Conservation (phyloP, 2,888 invertebrate genomes). For the Ormyrus nitidulus region DNA sequence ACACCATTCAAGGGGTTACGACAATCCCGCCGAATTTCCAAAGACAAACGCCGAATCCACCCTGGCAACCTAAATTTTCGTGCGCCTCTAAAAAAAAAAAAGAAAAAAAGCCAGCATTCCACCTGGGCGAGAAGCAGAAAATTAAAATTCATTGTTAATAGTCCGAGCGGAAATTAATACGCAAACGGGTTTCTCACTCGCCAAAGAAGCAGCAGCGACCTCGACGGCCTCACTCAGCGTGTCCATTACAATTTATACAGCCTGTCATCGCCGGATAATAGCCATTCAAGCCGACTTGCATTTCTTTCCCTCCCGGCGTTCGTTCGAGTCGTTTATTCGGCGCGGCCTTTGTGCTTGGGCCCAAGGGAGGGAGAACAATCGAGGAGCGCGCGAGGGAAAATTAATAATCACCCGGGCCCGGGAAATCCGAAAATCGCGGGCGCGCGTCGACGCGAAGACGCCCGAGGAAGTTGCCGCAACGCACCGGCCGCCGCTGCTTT, state of each 20-base stretch:
- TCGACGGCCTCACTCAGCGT: background rate
- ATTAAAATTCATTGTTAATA: background rate
- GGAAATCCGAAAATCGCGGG: slow-evolving; percentile 20
- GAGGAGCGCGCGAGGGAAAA: slow-evolving; percentile 27
- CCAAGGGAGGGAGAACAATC: slow-evolving; percentile 11
- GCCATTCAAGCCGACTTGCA: slow-evolving; percentile 1
- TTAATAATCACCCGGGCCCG: slow-evolving; percentile 27
- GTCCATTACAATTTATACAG: slow-evolving; percentile 39
- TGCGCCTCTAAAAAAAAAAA: too few relatives aligned
- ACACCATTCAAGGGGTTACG: too few relatives aligned
- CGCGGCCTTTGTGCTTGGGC: slow-evolving; percentile 27
- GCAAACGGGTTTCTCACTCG: background rate
- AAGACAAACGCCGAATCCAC: too few relatives aligned
- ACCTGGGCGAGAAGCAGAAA: too few relatives aligned
- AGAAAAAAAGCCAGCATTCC: too few relatives aligned
- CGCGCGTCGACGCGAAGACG: background rate
- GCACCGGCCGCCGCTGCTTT: too few relatives aligned
- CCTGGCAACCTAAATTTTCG: too few relatives aligned
- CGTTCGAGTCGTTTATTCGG: background rate
- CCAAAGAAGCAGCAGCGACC: background rate
- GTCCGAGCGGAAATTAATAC: background rate
- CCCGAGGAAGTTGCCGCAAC: background rate
- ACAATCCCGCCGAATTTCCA: too few relatives aligned
- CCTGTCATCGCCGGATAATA: slow-evolving; percentile 47
- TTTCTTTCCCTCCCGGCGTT: background rate